These are phyloP conservation scores for Xestobium rufovillosum DNA, from an alignment of 2,888 invertebrate genomes.

Conservation along the genomic window DNA sequence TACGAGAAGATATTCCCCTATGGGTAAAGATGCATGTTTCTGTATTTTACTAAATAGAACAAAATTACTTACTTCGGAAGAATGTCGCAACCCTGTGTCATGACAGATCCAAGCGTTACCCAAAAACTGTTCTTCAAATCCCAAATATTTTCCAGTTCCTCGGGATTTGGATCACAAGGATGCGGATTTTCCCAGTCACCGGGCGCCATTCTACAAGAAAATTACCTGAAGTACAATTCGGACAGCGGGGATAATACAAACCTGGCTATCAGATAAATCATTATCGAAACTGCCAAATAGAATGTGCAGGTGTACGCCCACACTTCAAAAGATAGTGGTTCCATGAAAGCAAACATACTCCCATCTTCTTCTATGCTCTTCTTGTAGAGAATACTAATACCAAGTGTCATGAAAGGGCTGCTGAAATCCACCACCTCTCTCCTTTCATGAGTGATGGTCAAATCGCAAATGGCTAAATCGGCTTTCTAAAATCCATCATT, in stretches of 20 bases:
- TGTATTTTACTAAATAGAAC: slow-evolving; percentile 4
- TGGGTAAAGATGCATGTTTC: too few species aligned
- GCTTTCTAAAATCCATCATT: slow-evolving; percentile 65
- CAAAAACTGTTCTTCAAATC: slow-evolving; percentile 83
- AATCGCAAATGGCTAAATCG: slow-evolving; percentile 89
- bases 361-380: slow-evolving; percentile 70
- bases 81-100: slow-evolving; percentile 92
- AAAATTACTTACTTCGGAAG: slow-evolving; percentile 64
- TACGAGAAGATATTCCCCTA: slow-evolving; percentile 84
- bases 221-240: background rate
- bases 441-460: slow-evolving; percentile 89
- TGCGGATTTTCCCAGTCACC: slow-evolving; percentile 93
- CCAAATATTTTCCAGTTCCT: slow-evolving; percentile 86
- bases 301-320: slow-evolving; percentile 87
- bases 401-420: slow-evolving; percentile 95
- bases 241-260: slow-evolving; percentile 19
- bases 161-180: slow-evolving; percentile 79
- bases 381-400: slow-evolving; percentile 79
- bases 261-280: slow-evolving; percentile 70
- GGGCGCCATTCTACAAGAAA: slow-evolving; percentile 63
- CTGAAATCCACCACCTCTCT: slow-evolving; percentile 88
- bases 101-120: slow-evolving; percentile 87
- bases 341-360: slow-evolving; percentile 82
- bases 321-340: slow-evolving; percentile 76
- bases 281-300: slow-evolving; percentile 71